Evolutionary conservation across 2,888 invertebrate species (phyloP), one percentile per base, ranked within the genome.

Genomic region (Coremacera marginata): DNA sequence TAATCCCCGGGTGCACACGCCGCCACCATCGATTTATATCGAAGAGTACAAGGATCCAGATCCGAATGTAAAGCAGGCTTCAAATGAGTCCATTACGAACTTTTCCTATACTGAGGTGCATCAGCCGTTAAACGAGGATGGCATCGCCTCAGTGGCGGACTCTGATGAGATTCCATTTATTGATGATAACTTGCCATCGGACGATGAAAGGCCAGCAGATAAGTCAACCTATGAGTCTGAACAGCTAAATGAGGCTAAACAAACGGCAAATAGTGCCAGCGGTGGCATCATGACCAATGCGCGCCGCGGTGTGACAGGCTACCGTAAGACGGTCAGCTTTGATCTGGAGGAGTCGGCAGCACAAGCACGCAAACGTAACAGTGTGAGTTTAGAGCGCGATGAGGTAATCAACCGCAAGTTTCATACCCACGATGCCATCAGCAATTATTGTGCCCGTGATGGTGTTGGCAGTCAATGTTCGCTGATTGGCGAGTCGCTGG

Each of bases 101-200:
- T 86, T 85, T 51, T 82, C 84, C 11, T 86, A 87, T 75, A 84
- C 84, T 49, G 88, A 88, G 77, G 85, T 84, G 0, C 88, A 89
- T 83, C 89, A 89, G 80, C 89, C 89, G 11, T 79, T 89, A 0
- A 89, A 89, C 78, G 89, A 89, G 78, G 88, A 89, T 51, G 84
- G 88, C 27, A 88, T 89, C 22, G 89, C 89, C 16, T 89, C 89
- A 11, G 85, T 89, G 76, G 86, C 86, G 5, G 87, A 89, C 72
- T 84, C 86, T 1, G 87, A 88, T 57, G 88, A 89, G 52, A 90
- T 90, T 80, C 90, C 90, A 51, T 90, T 87, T 71, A 90, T 91
- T 27, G 90, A 90, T 55, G 89, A 91, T 67, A 90, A 89, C 37
- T 88, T 89, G 75, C 89, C 89, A 67, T 84, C 85, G 5, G 86